Evolutionary conservation across 2,113 vertebrate species (phyloP).

Genomic region (Erpornis zantholeuca): DNA sequence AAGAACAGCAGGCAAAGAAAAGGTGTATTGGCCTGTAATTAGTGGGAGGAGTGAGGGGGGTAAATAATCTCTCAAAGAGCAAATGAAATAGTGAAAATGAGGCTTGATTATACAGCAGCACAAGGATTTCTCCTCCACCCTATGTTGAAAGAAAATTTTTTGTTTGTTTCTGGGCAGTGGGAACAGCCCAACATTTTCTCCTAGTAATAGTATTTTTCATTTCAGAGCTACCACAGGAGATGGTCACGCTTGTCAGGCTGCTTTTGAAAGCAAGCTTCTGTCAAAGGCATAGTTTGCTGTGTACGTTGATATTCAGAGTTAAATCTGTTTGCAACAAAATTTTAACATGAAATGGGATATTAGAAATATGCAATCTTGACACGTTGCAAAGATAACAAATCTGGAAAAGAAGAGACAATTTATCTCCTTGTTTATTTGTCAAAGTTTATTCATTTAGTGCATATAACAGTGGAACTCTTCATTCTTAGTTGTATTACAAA

Average conservation of each 20-base stretch:
- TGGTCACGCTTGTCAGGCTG: not conserved
- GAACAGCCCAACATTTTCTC: not conserved
- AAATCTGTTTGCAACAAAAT: not conserved
- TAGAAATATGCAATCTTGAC: not conserved
- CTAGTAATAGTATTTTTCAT: not conserved
- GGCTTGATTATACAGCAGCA: not conserved
- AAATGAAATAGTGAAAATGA: not conserved
- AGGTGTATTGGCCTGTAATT: not conserved
- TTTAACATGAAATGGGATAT: not conserved
- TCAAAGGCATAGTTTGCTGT: not conserved
- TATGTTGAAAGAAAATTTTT: not conserved
- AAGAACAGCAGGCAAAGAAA: not conserved
- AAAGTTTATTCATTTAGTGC: not conserved
- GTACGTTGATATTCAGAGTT: not conserved
- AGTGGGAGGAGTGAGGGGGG: rapidly evolving
- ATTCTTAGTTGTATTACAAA: not conserved
- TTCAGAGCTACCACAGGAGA: not conserved
- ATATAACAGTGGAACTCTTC: not conserved
- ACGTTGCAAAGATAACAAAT: not conserved
- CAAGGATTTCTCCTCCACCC: not conserved
- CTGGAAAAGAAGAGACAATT: not conserved
- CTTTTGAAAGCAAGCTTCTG: not conserved
- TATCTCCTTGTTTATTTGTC: not conserved
- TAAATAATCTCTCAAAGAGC: not conserved
- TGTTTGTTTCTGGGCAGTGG: not conserved